phyloP scores from a whole-genome alignment of 2,797 vertebrate genomes.

The Tarsius wallacei region DNA sequence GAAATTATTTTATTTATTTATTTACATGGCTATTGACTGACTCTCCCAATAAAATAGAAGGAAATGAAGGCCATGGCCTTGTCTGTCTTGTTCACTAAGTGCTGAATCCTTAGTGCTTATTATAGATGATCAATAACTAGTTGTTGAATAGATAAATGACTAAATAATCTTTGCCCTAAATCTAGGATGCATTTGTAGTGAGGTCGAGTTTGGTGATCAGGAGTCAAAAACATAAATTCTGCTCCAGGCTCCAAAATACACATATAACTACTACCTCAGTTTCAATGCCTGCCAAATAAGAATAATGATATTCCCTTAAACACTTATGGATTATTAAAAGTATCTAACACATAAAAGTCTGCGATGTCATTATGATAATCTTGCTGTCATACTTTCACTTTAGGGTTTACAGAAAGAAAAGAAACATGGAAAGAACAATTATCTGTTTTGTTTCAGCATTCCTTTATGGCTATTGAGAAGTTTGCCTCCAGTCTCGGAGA shows the following conservation, averaged over 20 bases:
- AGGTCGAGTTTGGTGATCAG: neutral
- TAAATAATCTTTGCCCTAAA: neutral
- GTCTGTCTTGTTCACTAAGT: conserved; percentile 22
- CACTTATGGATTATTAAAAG: conserved; percentile 18
- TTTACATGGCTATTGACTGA: conserved; percentile 26
- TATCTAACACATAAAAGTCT: conserved; percentile 19
- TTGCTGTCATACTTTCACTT: conserved; percentile 51
- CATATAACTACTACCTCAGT: neutral
- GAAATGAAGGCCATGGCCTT: conserved; percentile 6
- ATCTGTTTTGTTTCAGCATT: conserved; percentile 52
- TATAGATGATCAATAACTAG: conserved; percentile 44
- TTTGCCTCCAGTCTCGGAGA: neutral
- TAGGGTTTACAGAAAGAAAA: conserved; percentile 21
- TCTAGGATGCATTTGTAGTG: neutral
- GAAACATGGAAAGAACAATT: neutral
- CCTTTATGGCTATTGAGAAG: conserved; percentile 24
- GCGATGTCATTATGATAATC: conserved; percentile 43
- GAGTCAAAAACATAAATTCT: conserved; percentile 10
- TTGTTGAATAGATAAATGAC: conserved; percentile 27
- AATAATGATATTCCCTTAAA: conserved; percentile 53
- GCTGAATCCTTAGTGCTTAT: conserved; percentile 26
- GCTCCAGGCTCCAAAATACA: conserved; percentile 24
- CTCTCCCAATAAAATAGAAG: neutral
- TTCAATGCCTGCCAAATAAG: conserved; percentile 51
- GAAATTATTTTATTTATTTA: conserved; percentile 54